Conservation (phyloP, 2,888 invertebrate genomes). For the Mesorhabditis sp. region DNA sequence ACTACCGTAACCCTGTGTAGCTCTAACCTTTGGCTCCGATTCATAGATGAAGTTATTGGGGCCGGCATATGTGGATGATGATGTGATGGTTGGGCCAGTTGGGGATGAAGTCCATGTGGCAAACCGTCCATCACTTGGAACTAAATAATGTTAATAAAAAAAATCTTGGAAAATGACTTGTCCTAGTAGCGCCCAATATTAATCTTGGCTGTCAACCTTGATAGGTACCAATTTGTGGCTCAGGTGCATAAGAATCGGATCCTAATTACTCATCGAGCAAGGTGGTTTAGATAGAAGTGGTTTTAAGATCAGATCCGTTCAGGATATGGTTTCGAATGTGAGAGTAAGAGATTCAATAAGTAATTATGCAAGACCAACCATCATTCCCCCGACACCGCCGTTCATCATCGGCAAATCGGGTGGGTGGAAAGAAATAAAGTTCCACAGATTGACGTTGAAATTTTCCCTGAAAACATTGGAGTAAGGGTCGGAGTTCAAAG, state of each 20-base stretch:
- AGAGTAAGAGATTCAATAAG: too few species aligned
- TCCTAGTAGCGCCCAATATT: not conserved
- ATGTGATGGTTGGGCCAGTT: not conserved
- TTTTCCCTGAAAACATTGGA: too few species aligned
- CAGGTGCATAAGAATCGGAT: too few species aligned
- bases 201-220: not conserved
- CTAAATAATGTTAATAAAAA: not conserved
- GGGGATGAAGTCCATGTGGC: constrained; percentile 1
- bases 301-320: too few species aligned
- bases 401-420: not conserved
- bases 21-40: constrained; percentile 40
- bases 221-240: too few species aligned
- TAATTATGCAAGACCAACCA: not conserved
- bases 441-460: too few species aligned
- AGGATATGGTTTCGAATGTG: too few species aligned
- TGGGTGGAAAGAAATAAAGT: too few species aligned
- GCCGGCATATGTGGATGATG: constrained; percentile 16
- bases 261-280: too few species aligned
- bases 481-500: too few species aligned
- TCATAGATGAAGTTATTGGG: constrained; percentile 38
- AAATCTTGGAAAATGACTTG: not conserved
- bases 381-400: constrained; percentile 2
- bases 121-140: constrained; percentile 5
- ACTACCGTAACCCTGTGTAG: not conserved
- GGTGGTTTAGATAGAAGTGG: too few species aligned